These are phyloP conservation scores for Ailurus styani DNA, from an alignment of 2,113 vertebrate species.

Conservation along the genomic window DNA sequence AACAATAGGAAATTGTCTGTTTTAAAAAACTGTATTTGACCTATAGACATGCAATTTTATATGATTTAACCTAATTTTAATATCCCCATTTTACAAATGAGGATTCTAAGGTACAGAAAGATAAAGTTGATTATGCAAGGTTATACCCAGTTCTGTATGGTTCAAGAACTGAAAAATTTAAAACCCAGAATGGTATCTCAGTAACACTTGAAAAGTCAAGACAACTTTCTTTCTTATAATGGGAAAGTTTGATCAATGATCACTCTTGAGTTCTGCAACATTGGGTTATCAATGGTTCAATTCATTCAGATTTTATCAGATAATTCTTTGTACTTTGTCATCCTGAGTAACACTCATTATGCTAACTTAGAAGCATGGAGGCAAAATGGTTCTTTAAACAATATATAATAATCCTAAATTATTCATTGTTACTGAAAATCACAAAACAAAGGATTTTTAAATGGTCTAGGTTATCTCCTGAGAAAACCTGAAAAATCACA, in stretches of 20 bases:
- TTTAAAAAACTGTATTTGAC: neutral
- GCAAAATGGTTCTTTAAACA: neutral
- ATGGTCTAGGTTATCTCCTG: neutral
- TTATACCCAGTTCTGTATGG: neutral
- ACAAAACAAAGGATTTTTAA: slow-evolving; percentile 31
- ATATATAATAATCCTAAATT: neutral
- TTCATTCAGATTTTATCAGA: neutral
- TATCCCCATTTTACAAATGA: neutral
- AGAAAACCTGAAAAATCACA: neutral
- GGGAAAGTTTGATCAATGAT: neutral
- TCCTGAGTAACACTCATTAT: neutral
- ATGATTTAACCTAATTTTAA: neutral
- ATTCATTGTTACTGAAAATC: slow-evolving; percentile 10
- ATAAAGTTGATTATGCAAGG: neutral
- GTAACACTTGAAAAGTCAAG: neutral
- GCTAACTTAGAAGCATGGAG: neutral
- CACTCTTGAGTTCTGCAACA: neutral
- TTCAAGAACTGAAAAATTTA: neutral
- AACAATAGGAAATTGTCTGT: neutral
- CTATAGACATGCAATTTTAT: neutral
- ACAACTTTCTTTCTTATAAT: neutral
- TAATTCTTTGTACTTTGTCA: neutral
- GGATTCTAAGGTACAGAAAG: neutral
- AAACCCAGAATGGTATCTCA: neutral
- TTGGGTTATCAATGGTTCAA: neutral